These are phyloP conservation scores for Scaptomyza tumidula DNA, from an alignment of 2,888 invertebrate genomes.

Conservation along the genomic window DNA sequence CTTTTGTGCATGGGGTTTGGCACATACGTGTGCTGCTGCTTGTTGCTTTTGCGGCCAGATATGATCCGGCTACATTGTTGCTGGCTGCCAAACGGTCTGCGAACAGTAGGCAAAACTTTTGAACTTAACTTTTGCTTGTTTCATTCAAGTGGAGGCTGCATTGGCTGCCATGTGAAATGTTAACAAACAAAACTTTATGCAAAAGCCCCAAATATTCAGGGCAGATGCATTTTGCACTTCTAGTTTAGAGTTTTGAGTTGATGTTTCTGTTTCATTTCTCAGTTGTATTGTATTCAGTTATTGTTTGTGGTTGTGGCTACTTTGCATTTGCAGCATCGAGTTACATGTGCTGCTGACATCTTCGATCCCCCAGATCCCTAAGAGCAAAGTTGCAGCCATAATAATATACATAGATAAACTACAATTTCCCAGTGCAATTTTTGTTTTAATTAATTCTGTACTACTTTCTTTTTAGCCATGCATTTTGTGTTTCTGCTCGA, in stretches of 20 bases:
- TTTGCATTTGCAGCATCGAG: slow-evolving; percentile 22
- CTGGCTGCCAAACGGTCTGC: slow-evolving; percentile 27
- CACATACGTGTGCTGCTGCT: slow-evolving; percentile 8
- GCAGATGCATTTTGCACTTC: slow-evolving; percentile 10
- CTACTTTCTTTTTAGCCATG: slow-evolving; percentile 16
- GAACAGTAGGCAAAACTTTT: slow-evolving; percentile 64
- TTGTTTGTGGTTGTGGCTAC: slow-evolving; percentile 50
- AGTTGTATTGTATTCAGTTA: slow-evolving; percentile 33
- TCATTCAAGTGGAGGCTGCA: slow-evolving; percentile 57
- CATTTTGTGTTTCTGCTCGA: slow-evolving; percentile 3
- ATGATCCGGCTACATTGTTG: slow-evolving; percentile 46
- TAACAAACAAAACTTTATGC: slow-evolving; percentile 65
- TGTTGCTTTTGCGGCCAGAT: slow-evolving; percentile 38
- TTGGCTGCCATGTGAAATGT: slow-evolving; percentile 62
- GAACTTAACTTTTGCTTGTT: slow-evolving; percentile 74
- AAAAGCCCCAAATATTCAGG: slow-evolving; percentile 32
- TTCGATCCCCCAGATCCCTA: slow-evolving; percentile 24
- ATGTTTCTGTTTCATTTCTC: slow-evolving; percentile 13
- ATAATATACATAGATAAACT: slow-evolving; percentile 52
- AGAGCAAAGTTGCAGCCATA: slow-evolving; percentile 1
- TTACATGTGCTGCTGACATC: slow-evolving; percentile 50
- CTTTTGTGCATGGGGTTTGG: slow-evolving; percentile 29
- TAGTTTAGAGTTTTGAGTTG: slow-evolving; percentile 17
- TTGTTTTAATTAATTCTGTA: slow-evolving; percentile 73
- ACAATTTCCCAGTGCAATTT: slow-evolving; percentile 59